Percentiles rank a stretch among this genome's conserved stretches.
Evolutionary conservation across 2,797 vertebrate species (phyloP).

Genomic region (Heliangelus exortis): DNA sequence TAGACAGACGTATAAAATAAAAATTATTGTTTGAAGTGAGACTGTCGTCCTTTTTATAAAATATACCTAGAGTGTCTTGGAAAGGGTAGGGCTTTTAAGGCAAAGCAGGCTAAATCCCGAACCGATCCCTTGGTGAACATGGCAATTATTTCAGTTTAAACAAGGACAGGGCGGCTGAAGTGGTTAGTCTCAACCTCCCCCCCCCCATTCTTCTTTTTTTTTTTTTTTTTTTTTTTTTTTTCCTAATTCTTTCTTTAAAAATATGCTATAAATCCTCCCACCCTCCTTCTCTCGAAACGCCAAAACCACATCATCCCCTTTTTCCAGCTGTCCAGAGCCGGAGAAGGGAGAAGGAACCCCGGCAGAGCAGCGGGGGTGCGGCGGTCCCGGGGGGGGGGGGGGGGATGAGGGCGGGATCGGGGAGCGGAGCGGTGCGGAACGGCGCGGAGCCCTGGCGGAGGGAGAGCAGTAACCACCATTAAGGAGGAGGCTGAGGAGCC

Average conservation of each 20-base stretch:
- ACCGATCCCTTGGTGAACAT: background rate
- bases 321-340: background rate
- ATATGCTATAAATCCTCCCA: background rate
- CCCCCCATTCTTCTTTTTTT: too few relatives aligned
- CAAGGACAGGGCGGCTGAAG: background rate
- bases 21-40: slow-evolving; percentile 92
- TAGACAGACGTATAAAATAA: slow-evolving; percentile 93
- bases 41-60: slow-evolving; percentile 78
- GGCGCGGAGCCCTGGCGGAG: background rate
- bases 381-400: background rate
- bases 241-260: background rate
- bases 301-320: background rate
- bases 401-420: background rate
- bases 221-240: background rate
- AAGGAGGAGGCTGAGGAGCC: slow-evolving; percentile 55
- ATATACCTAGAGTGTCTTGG: background rate
- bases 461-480: slow-evolving; percentile 59
- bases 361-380: background rate
- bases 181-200: background rate
- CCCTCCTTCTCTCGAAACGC: background rate
- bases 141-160: slow-evolving; percentile 32
- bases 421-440: background rate
- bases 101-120: background rate
- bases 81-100: background rate
- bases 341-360: background rate